Conservation (phyloP, 2,797 vertebrate species). For the Sus cebifrons region DNA sequence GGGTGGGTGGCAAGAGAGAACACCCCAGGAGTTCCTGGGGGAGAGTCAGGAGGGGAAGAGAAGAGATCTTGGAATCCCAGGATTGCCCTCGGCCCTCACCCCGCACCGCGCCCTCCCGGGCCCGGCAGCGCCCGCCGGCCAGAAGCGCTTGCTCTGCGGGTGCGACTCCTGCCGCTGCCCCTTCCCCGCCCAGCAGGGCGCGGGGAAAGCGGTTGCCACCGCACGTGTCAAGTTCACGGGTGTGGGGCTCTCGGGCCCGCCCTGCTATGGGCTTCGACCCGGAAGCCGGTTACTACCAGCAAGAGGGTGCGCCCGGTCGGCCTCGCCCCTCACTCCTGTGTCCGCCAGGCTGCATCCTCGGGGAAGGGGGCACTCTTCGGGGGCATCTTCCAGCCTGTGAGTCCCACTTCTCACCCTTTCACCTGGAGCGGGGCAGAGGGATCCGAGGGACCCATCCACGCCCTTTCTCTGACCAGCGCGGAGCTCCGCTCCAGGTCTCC, state of each 20-base stretch:
- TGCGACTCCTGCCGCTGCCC: neutral
- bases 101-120: neutral
- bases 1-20: neutral
- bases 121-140: neutral
- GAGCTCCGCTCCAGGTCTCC: neutral
- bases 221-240: conserved; percentile 70
- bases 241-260: neutral
- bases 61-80: neutral
- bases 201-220: neutral
- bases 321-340: conserved; percentile 68
- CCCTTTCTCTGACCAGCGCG: neutral
- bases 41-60: neutral
- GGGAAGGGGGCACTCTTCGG: neutral
- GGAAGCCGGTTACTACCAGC: neutral
- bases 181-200: neutral
- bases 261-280: neutral
- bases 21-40: neutral
- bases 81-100: neutral
- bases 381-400: neutral
- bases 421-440: neutral
- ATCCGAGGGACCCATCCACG: neutral
- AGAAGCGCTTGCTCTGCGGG: conserved; percentile 61
- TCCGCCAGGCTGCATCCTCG: neutral
- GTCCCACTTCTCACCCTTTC: neutral
- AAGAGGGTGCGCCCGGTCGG: conserved; percentile 34